A percentile compares a stretch with the other conserved stretches of the same genome.
Conservation (phyloP, 2,113 vertebrate genomes). For the Anarhynchus alexandrinus region DNA sequence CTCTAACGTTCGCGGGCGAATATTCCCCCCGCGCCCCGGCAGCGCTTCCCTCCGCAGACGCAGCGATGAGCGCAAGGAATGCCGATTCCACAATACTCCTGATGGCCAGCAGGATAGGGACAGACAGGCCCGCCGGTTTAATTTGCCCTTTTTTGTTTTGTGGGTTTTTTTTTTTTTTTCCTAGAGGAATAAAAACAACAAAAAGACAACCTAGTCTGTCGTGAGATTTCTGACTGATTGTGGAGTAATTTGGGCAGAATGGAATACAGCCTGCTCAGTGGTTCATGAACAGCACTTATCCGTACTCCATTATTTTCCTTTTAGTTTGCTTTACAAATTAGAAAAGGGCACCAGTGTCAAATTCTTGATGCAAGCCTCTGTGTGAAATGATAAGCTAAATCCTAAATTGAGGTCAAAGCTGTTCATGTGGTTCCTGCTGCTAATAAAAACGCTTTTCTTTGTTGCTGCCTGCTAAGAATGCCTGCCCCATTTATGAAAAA, state of each 20-base stretch:
- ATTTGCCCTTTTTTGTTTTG: background rate
- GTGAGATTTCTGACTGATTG: conserved; percentile 67
- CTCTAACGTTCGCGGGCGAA: background rate
- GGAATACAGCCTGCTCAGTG: conserved; percentile 67
- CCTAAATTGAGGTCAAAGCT: conserved; percentile 69
- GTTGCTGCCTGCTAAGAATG: conserved; percentile 58
- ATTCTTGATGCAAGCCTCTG: conserved; percentile 66
- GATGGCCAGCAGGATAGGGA: background rate
- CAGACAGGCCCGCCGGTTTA: background rate
- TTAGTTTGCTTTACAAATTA: conserved; percentile 75
- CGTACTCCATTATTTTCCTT: conserved; percentile 60
- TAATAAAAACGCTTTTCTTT: conserved; percentile 63
- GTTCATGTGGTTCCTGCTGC: conserved; percentile 65
- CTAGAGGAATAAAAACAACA: conserved; percentile 59
- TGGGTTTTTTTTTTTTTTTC: background rate
- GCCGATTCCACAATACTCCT: background rate
- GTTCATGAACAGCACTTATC: conserved; percentile 69
- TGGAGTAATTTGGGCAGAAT: conserved; percentile 65
- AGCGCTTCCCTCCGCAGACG: background rate
- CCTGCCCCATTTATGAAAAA: conserved; percentile 55
- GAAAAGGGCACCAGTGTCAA: conserved; percentile 69
- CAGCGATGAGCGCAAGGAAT: background rate
- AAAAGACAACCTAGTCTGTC: conserved; percentile 60
- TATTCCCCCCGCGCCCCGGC: background rate
- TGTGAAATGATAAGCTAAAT: conserved; percentile 71